Evolutionary conservation across 1,140 invertebrate species (phyloP).

Genomic region (Homarus americanus): DNA sequence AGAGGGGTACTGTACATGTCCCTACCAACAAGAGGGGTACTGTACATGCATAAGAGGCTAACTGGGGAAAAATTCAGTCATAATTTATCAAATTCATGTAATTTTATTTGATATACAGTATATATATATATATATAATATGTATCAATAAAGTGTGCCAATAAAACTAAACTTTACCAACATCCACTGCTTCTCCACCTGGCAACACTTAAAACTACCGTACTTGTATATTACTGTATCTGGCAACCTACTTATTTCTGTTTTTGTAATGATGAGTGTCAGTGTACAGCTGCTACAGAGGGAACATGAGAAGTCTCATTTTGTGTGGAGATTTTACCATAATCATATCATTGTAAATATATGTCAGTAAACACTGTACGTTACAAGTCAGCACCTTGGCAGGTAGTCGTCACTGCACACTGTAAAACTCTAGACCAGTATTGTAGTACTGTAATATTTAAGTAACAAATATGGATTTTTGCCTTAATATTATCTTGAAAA

Average conservation of each 20-base stretch:
- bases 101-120: too few species aligned
- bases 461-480: slow-evolving; percentile 18
- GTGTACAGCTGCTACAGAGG: not conserved
- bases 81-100: too few species aligned
- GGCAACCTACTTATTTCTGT: not conserved
- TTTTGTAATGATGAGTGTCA: not conserved
- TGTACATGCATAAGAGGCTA: too few species aligned
- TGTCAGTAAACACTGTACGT: slow-evolving; percentile 40
- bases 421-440: slow-evolving; percentile 27
- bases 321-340: slow-evolving; percentile 5
- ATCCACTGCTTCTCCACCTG: too few species aligned
- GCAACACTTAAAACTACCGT: too few species aligned
- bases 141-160: too few species aligned
- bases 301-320: not conserved
- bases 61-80: too few species aligned
- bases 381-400: slow-evolving; percentile 28
- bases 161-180: too few species aligned
- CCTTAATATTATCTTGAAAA: slow-evolving; percentile 19
- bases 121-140: too few species aligned
- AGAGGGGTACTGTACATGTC: too few species aligned
- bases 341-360: slow-evolving; percentile 66
- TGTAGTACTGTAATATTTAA: not conserved
- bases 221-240: not conserved
- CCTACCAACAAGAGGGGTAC: too few species aligned
- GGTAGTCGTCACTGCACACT: slow-evolving; percentile 35